Percentiles rank a stretch among this genome's conserved stretches.
These are phyloP conservation scores for Callitettix versicolor DNA, from an alignment of 1,140 invertebrate genomes.

Conservation along the genomic window DNA sequence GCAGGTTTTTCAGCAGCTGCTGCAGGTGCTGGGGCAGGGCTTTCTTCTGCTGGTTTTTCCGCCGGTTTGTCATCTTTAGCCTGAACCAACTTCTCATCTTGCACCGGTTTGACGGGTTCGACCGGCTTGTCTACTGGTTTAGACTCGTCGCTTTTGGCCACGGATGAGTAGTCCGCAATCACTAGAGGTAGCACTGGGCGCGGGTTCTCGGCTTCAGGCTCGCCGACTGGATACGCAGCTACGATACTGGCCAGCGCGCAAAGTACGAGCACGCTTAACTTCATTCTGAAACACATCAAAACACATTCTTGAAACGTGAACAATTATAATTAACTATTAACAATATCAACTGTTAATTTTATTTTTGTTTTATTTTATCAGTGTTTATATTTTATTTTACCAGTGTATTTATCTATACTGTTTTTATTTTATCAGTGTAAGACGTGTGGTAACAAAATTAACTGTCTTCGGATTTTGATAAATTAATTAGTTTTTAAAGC, in stretches of 20 bases:
- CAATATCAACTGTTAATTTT: too few relatives aligned
- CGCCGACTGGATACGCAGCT: constrained; percentile 27
- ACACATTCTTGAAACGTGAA: too few relatives aligned
- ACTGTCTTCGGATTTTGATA: too few relatives aligned
- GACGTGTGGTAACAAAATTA: too few relatives aligned
- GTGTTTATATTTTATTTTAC: too few relatives aligned
- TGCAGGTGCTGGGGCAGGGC: constrained; percentile 1
- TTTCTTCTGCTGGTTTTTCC: constrained; percentile 11
- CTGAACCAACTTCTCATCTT: constrained; percentile 9
- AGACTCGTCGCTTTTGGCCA: constrained; percentile 27
- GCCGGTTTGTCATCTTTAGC: constrained; percentile 18
- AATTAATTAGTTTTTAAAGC: too few relatives aligned
- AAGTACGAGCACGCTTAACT: constrained; percentile 28
- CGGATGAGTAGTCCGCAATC: constrained; percentile 34
- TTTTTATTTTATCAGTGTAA: too few relatives aligned
- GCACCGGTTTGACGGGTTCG: not conserved
- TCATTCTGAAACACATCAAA: constrained; percentile 35
- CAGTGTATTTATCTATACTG: too few relatives aligned
- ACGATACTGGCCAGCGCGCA: constrained; percentile 28
- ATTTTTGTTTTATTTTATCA: too few relatives aligned
- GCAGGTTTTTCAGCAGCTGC: not conserved
- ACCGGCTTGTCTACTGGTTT: constrained; percentile 15
- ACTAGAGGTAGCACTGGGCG: constrained; percentile 29
- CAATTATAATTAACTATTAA: too few relatives aligned
- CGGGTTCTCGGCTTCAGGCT: constrained; percentile 26